phyloP scores from a whole-genome alignment of 2,888 invertebrate species.

The Chirona hameri region DNA sequence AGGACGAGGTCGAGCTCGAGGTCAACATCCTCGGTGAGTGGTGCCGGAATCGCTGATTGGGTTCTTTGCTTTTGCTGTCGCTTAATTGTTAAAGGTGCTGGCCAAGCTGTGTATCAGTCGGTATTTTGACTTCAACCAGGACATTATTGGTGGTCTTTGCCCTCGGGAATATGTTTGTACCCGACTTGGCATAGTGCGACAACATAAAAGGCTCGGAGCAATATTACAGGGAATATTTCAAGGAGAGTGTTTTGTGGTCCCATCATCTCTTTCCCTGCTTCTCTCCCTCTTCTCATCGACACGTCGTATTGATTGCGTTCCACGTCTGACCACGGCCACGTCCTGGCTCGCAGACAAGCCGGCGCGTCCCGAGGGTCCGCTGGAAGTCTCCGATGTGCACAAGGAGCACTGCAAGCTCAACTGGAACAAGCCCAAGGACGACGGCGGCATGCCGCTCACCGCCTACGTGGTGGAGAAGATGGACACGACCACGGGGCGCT shows the following conservation, averaged over 20 bases:
- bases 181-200: too few species aligned
- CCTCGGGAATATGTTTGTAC: too few species aligned
- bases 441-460: slow-evolving; percentile 86
- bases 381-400: slow-evolving; percentile 84
- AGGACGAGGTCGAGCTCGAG: slow-evolving; percentile 91
- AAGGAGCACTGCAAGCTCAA: slow-evolving; percentile 89
- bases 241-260: too few species aligned
- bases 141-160: too few species aligned
- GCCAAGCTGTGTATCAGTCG: too few species aligned
- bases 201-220: too few species aligned
- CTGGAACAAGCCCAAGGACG: slow-evolving; percentile 94
- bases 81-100: too few species aligned
- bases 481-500: slow-evolving; percentile 65
- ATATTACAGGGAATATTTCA: too few species aligned
- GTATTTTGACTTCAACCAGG: too few species aligned
- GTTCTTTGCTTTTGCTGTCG: slow-evolving; percentile 37
- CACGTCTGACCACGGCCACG: not conserved
- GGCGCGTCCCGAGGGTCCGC: slow-evolving; percentile 82
- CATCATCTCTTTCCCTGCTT: too few species aligned
- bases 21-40: slow-evolving; percentile 70
- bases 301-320: too few species aligned
- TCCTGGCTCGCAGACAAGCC: slow-evolving; percentile 63
- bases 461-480: slow-evolving; percentile 93
- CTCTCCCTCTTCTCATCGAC: too few species aligned
- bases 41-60: slow-evolving; percentile 34